Conservation (phyloP, 2,888 invertebrate species). For the Agriopis leucophaearia region DNA sequence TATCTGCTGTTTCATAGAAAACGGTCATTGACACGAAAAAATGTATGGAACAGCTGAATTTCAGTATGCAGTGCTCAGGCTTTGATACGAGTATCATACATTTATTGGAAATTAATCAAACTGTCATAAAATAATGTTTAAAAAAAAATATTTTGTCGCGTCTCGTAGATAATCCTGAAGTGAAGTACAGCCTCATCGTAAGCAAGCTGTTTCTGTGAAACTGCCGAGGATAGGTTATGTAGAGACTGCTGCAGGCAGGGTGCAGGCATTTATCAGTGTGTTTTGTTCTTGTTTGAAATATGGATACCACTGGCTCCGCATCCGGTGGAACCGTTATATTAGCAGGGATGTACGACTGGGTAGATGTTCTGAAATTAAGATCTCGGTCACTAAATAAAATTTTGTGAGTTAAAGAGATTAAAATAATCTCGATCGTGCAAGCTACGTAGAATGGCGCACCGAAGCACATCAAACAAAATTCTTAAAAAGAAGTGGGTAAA, state of each 20-base stretch:
- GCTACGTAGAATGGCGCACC: too few species aligned
- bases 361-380: not conserved
- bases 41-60: too few species aligned
- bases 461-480: too few species aligned
- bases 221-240: slow-evolving; percentile 15
- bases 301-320: slow-evolving; percentile 58
- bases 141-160: too few species aligned
- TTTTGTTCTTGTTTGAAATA: slow-evolving; percentile 57
- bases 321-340: slow-evolving; percentile 55
- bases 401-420: not conserved
- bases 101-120: not conserved
- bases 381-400: not conserved
- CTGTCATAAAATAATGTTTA: not conserved
- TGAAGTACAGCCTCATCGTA: not conserved
- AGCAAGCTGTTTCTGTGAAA: slow-evolving; percentile 25
- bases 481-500: too few species aligned
- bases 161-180: too few species aligned
- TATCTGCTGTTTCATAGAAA: too few species aligned
- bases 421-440: too few species aligned
- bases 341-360: slow-evolving; percentile 42
- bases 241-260: not conserved
- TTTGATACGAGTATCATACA: not conserved
- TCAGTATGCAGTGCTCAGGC: too few species aligned
- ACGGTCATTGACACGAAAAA: too few species aligned
- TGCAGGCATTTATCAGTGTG: slow-evolving; percentile 38